Evolutionary conservation across 2,888 invertebrate genomes (phyloP).

Genomic region (Arge pagana): DNA sequence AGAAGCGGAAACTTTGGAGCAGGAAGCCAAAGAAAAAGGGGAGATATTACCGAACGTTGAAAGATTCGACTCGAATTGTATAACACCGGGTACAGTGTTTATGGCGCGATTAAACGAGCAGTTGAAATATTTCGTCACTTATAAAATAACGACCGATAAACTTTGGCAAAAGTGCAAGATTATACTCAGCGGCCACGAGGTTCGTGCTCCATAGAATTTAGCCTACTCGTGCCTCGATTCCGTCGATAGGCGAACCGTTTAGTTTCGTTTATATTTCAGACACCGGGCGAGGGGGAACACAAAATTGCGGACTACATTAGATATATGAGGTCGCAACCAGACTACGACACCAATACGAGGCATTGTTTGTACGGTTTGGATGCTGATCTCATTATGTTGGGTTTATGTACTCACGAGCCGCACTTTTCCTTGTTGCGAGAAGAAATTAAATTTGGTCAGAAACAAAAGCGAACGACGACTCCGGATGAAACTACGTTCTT

Average conservation of each 20-base stretch:
- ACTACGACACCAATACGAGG: constrained; percentile 87
- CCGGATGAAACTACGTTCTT: constrained; percentile 93
- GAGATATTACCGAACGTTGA: constrained; percentile 78
- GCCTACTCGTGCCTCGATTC: no score
- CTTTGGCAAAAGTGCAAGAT: constrained; percentile 87
- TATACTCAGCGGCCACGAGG: constrained; percentile 92
- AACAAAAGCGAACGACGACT: constrained; percentile 66
- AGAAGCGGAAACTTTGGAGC: constrained; percentile 79
- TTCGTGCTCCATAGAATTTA: no score
- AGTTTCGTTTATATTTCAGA: constrained; percentile 59
- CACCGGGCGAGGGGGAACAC: constrained; percentile 97
- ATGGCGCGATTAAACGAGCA: constrained; percentile 89
- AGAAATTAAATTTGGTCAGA: constrained; percentile 82
- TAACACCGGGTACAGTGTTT: constrained; percentile 94
- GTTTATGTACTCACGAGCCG: constrained; percentile 93
- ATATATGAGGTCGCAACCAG: constrained; percentile 79
- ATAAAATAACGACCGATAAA: constrained; percentile 83
- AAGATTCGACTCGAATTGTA: constrained; percentile 96
- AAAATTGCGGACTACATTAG: constrained; percentile 99
- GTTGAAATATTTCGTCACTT: constrained; percentile 82
- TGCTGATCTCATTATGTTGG: constrained; percentile 97
- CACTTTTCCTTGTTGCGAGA: constrained; percentile 93
- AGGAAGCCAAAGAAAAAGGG: constrained; percentile 76
- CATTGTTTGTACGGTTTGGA: constrained; percentile 98
- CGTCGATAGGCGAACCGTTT: no score